Percentiles rank a stretch among this genome's conserved stretches.
phyloP scores from a whole-genome alignment of 2,113 vertebrate species.

The Percopsis transmontana region DNA sequence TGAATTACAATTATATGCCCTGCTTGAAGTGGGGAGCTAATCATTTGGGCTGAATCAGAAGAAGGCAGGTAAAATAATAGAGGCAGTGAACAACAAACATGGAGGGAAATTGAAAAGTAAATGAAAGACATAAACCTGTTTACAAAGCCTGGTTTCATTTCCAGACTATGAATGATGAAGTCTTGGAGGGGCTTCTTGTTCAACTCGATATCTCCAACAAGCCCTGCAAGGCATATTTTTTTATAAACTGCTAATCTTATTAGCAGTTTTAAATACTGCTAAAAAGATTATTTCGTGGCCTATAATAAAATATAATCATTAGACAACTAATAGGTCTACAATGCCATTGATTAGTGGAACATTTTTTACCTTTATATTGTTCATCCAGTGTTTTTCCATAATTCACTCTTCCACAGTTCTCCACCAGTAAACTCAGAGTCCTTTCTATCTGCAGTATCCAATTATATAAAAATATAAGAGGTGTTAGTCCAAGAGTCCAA shows the following conservation, averaged over 20 bases:
- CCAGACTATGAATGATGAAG: conserved; percentile 67
- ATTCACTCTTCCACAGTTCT: conserved; percentile 91
- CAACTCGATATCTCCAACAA: conserved; percentile 68
- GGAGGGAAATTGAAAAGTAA: conserved; percentile 27
- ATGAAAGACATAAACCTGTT: conserved; percentile 63
- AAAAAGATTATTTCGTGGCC: no score
- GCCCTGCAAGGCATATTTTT: conserved; percentile 63
- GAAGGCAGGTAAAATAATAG: conserved; percentile 33
- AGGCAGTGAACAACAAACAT: conserved; percentile 31
- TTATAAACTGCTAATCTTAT: no score
- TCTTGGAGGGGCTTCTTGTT: conserved; percentile 55
- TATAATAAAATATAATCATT: no score
- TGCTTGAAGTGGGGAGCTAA: conserved; percentile 37
- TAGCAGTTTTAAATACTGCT: no score
- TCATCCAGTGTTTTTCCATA: conserved; percentile 84
- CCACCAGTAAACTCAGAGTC: conserved; percentile 84
- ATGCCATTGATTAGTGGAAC: no score
- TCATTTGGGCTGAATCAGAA: conserved; percentile 25
- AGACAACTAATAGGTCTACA: conserved; percentile 8
- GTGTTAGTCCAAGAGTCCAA: neutral
- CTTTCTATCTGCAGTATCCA: conserved; percentile 76
- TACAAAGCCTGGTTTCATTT: conserved; percentile 70
- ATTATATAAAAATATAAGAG: conserved; percentile 3
- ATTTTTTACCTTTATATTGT: conserved; percentile 85
- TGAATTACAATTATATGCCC: conserved; percentile 9